Evolutionary conservation across 2,113 vertebrate genomes (phyloP).

Genomic region (Lepus europaeus): DNA sequence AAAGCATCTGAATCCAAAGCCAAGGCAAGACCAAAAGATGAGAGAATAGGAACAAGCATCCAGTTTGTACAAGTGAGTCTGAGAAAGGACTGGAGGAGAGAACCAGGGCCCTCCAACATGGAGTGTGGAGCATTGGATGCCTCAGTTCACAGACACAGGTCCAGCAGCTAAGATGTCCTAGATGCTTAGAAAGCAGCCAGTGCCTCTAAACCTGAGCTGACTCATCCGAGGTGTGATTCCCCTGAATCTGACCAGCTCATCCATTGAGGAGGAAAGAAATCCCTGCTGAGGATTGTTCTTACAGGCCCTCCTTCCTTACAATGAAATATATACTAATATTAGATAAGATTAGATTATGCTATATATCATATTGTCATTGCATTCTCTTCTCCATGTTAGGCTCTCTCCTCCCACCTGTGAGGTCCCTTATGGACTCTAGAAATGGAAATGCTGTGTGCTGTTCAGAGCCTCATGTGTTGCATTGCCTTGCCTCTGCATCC

Average conservation of each 20-base stretch:
- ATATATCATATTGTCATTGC: slow-evolving; percentile 17
- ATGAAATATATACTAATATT: not conserved
- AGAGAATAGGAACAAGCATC: not conserved
- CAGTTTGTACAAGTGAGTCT: rapidly evolving
- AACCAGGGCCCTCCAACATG: not conserved
- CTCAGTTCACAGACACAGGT: not conserved
- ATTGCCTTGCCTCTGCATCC: slow-evolving; percentile 34
- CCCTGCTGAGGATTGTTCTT: slow-evolving; percentile 60
- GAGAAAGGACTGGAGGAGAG: no score
- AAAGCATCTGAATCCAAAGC: slow-evolving; percentile 11
- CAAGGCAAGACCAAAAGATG: not conserved
- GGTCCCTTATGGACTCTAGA: not conserved
- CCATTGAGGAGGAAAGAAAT: not conserved
- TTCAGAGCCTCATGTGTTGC: slow-evolving; percentile 16
- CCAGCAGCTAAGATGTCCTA: not conserved
- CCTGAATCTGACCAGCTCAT: slow-evolving; percentile 28
- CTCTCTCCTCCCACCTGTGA: slow-evolving; percentile 17
- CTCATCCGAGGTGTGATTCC: slow-evolving; percentile 66
- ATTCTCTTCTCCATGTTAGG: slow-evolving; percentile 50
- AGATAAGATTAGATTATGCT: no score
- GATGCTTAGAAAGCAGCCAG: not conserved
- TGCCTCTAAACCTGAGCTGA: not conserved
- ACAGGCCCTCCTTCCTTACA: not conserved
- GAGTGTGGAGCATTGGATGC: rapidly evolving
- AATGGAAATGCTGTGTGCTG: not conserved